phyloP scores from a whole-genome alignment of 2,113 vertebrate genomes.

The Peromyscus californicus region DNA sequence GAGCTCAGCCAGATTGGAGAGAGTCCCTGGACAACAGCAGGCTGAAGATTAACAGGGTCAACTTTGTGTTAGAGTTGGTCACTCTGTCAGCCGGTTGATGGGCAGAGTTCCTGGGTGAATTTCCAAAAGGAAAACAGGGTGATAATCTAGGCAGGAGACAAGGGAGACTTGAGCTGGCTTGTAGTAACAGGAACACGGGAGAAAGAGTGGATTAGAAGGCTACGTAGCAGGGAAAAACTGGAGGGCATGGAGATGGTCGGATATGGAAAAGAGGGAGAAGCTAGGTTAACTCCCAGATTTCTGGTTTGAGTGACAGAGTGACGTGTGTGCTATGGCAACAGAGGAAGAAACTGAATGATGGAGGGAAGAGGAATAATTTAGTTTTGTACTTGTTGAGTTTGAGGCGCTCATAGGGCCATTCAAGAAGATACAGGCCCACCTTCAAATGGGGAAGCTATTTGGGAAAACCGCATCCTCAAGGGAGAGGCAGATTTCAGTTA shows the following conservation, averaged over 20 bases:
- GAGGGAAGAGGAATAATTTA: background rate
- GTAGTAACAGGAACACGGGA: background rate
- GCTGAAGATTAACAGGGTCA: background rate
- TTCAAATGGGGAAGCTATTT: background rate
- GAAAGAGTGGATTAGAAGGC: background rate
- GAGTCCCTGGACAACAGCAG: background rate
- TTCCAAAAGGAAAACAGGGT: background rate
- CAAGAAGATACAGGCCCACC: background rate
- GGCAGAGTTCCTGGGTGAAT: background rate
- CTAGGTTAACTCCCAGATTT: background rate
- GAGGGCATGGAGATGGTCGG: background rate
- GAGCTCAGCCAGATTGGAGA: background rate
- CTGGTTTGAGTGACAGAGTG: background rate
- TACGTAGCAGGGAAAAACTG: background rate
- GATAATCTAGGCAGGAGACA: background rate
- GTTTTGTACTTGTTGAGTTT: background rate
- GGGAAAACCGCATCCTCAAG: background rate
- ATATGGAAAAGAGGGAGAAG: background rate
- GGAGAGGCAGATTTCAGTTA: background rate
- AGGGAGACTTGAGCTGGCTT: background rate
- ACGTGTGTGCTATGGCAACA: background rate
- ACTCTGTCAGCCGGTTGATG: background rate
- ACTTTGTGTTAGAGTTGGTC: background rate
- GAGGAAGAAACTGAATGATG: background rate
- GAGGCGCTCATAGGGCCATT: background rate